A percentile compares a stretch with the other conserved stretches of the same genome.
Conservation (phyloP, 2,797 vertebrate genomes). For the Xenopus petersii region DNA sequence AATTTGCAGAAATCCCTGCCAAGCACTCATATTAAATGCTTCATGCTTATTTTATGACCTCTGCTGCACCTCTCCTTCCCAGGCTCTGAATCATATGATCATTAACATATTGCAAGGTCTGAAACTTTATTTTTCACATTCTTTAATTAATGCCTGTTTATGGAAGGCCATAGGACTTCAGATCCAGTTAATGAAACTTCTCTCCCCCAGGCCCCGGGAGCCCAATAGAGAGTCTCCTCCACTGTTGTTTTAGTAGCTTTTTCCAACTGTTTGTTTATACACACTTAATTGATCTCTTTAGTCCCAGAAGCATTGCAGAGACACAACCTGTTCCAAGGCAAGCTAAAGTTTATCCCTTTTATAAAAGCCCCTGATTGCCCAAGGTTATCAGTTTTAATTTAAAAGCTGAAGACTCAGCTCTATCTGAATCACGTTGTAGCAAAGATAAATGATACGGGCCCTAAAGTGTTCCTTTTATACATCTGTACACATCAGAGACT, state of each 20-base stretch:
- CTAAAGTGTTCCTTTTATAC: constrained; percentile 72
- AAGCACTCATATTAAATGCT: constrained; percentile 90
- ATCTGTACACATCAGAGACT: constrained; percentile 64
- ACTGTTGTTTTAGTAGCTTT: constrained; percentile 89
- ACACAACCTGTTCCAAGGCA: constrained; percentile 79
- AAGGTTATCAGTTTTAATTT: constrained; percentile 85
- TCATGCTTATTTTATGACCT: constrained; percentile 96
- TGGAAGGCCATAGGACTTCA: constrained; percentile 91
- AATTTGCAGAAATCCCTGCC: constrained; percentile 91
- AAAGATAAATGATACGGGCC: constrained; percentile 74
- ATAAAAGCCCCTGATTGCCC: constrained; percentile 74
- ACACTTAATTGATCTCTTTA: constrained; percentile 95
- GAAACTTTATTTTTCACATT: constrained; percentile 94
- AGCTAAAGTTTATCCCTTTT: constrained; percentile 73
- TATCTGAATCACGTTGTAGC: constrained; percentile 72
- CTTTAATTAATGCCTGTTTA: constrained; percentile 99
- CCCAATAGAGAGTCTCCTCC: constrained; percentile 88
- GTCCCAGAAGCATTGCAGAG: constrained; percentile 87
- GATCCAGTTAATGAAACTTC: constrained; percentile 98
- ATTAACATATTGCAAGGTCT: constrained; percentile 99
- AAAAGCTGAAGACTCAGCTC: constrained; percentile 82
- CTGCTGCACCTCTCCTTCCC: constrained; percentile 86
- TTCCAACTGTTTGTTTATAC: constrained; percentile 92
- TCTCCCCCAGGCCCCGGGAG: constrained; percentile 87
- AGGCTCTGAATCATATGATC: constrained; percentile 92